These are phyloP conservation scores for Sciurus vulgaris DNA, from an alignment of 2,797 vertebrate species.

Conservation along the genomic window DNA sequence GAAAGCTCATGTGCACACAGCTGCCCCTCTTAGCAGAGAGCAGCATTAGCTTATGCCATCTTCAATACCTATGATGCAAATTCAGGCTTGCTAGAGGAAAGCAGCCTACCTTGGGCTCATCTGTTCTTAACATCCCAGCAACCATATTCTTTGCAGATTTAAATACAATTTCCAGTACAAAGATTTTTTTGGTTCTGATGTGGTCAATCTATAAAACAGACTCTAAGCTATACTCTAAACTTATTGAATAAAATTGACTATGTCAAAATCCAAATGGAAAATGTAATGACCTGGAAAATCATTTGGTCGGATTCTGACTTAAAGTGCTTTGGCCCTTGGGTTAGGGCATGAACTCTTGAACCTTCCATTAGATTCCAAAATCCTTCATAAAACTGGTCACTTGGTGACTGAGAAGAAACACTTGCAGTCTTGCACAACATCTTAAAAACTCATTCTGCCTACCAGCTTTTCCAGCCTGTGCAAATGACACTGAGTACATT, in stretches of 20 bases:
- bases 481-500: not conserved
- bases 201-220: slow-evolving; percentile 56
- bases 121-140: slow-evolving; percentile 43
- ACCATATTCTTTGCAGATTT: slow-evolving; percentile 36
- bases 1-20: not conserved
- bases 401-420: not conserved
- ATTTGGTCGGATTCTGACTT: not conserved
- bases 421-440: slow-evolving; percentile 5
- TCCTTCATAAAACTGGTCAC: not conserved
- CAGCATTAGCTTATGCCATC: not conserved
- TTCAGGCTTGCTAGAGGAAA: slow-evolving; percentile 61
- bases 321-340: not conserved
- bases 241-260: slow-evolving; percentile 39
- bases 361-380: not conserved
- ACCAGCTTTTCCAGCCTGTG: not conserved
- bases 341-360: not conserved
- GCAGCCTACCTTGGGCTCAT: not conserved
- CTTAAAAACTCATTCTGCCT: not conserved
- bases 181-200: not conserved
- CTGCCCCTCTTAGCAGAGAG: slow-evolving; percentile 34
- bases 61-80: slow-evolving; percentile 50
- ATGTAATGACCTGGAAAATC: not conserved
- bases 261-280: slow-evolving; percentile 2
- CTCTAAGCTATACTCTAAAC: not conserved
- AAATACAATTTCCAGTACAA: slow-evolving; percentile 47